These are phyloP conservation scores for Ditylenchus dipsaci DNA, from an alignment of 1,140 invertebrate genomes.

Conservation along the genomic window DNA sequence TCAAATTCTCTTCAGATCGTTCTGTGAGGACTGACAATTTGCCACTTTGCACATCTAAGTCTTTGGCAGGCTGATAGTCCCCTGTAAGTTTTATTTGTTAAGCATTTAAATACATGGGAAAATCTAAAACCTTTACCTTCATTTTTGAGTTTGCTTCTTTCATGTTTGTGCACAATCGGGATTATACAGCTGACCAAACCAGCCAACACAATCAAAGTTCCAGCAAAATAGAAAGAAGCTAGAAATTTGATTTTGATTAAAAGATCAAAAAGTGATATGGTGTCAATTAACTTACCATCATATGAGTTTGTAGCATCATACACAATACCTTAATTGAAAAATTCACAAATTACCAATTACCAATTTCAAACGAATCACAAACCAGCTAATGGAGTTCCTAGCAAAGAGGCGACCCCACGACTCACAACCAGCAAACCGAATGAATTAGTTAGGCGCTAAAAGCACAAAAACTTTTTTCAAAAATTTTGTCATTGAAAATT, in stretches of 20 bases:
- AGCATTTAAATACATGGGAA: neutral
- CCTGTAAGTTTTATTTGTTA: constrained; percentile 18
- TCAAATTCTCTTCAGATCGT: constrained; percentile 54
- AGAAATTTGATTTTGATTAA: too few relatives aligned
- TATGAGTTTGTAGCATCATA: constrained; percentile 56
- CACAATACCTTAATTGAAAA: constrained; percentile 44
- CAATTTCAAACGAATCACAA: constrained; percentile 15
- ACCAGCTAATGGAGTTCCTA: constrained; percentile 69
- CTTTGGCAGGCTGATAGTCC: constrained; percentile 31
- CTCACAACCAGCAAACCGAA: constrained; percentile 91
- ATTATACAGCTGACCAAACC: constrained; percentile 50
- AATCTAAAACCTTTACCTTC: constrained; percentile 47
- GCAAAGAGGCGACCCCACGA: constrained; percentile 80
- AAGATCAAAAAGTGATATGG: too few relatives aligned
- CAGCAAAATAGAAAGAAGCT: constrained; percentile 51
- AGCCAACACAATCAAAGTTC: constrained; percentile 47
- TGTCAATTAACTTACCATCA: constrained; percentile 11
- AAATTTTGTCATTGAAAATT: neutral
- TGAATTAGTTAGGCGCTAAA: constrained; percentile 91
- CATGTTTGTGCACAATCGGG: constrained; percentile 38
- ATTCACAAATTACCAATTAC: neutral
- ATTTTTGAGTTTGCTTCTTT: constrained; percentile 47
- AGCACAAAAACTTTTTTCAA: constrained; percentile 68
- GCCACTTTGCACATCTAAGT: constrained; percentile 47
- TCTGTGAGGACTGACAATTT: constrained; percentile 57